These are phyloP conservation scores for Rhincodon typus DNA, from an alignment of 2,797 vertebrate species.

Conservation along the genomic window DNA sequence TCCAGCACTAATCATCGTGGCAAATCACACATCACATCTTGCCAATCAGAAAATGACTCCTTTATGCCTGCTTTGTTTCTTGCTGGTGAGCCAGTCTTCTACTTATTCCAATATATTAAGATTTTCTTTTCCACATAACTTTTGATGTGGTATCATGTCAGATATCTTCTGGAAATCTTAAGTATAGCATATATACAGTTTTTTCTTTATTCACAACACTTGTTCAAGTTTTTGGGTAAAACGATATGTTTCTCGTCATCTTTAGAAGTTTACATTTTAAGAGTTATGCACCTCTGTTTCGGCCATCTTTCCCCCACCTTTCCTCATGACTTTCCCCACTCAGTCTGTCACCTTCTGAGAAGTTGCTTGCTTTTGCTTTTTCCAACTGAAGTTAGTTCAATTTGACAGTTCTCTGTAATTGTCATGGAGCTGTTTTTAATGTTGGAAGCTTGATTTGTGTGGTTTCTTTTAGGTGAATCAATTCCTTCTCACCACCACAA, in stretches of 20 bases:
- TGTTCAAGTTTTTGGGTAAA: neutral
- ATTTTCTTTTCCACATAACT: too few relatives aligned
- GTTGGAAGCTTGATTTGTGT: neutral
- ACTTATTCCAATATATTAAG: too few relatives aligned
- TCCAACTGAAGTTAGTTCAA: neutral
- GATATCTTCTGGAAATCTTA: too few relatives aligned
- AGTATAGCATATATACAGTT: too few relatives aligned
- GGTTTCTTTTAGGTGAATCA: neutral
- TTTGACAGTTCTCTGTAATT: neutral
- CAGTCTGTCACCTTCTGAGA: neutral
- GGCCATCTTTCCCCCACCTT: neutral
- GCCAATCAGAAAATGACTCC: too few relatives aligned
- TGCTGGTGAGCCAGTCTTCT: too few relatives aligned
- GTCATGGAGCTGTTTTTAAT: neutral
- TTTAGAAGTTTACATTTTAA: neutral
- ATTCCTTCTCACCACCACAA: neutral
- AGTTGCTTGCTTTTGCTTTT: neutral
- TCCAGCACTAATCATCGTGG: too few relatives aligned
- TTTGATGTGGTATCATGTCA: too few relatives aligned
- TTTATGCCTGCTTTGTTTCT: too few relatives aligned
- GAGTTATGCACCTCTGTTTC: neutral
- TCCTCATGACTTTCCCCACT: neutral
- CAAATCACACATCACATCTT: too few relatives aligned
- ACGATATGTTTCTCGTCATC: neutral
- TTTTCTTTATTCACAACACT: too few relatives aligned